Evolutionary conservation across 2,797 vertebrate genomes (phyloP).

Genomic region (Takifugu rubripes): DNA sequence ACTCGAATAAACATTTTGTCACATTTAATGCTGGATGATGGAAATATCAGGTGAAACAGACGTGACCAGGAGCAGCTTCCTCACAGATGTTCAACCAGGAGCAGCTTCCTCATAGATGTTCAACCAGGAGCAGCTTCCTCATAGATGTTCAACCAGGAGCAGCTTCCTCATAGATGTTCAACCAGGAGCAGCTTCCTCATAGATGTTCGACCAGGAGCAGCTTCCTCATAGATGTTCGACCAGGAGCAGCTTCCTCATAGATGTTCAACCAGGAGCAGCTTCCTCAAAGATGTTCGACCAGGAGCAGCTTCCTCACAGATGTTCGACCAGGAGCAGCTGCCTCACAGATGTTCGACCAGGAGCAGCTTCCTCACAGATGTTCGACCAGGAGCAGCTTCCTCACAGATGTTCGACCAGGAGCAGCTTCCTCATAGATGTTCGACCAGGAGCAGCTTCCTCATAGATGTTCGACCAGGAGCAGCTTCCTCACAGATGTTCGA

Average conservation of each 20-base stretch:
- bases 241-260: constrained; percentile 32
- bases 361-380: constrained; percentile 34
- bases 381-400: background rate
- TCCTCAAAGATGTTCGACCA: constrained; percentile 27
- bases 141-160: constrained; percentile 37
- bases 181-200: constrained; percentile 34
- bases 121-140: constrained; percentile 33
- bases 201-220: constrained; percentile 40
- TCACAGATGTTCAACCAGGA: constrained; percentile 36
- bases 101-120: constrained; percentile 30
- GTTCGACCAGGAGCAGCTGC: constrained; percentile 2
- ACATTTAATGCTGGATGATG: no score
- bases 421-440: constrained; percentile 28
- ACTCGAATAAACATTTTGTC: no score
- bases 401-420: constrained; percentile 19
- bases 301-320: constrained; percentile 32
- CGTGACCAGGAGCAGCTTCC: constrained; percentile 29
- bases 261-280: constrained; percentile 41
- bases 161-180: constrained; percentile 25
- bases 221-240: constrained; percentile 26
- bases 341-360: constrained; percentile 6
- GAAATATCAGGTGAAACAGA: constrained; percentile 1
- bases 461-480: constrained; percentile 30
- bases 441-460: constrained; percentile 32
- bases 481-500: no score